A percentile compares a stretch with the other conserved stretches of the same genome.
phyloP scores from a whole-genome alignment of 2,113 vertebrate species.

The Leucoraja erinaceus region DNA sequence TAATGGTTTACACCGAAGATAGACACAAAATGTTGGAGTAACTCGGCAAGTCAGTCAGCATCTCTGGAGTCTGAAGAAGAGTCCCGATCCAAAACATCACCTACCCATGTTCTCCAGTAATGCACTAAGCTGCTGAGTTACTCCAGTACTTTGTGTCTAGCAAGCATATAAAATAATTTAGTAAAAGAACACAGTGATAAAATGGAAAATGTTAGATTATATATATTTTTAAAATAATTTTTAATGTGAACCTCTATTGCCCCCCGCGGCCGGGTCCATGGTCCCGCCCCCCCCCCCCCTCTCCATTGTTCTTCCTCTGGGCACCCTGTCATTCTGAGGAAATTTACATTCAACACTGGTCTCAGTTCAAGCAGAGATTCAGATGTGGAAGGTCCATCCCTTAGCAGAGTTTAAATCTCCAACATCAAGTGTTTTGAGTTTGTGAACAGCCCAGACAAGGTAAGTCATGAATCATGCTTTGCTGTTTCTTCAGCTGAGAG shows the following conservation, averaged over 20 bases:
- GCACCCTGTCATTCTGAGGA: neutral
- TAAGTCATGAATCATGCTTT: neutral
- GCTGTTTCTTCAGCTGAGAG: slow-evolving; percentile 47
- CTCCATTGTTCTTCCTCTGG: too few species aligned
- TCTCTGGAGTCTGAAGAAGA: too few species aligned
- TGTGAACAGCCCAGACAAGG: neutral
- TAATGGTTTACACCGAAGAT: too few species aligned
- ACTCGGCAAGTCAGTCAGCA: too few species aligned
- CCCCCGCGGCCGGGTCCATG: too few species aligned
- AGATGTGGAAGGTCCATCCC: neutral
- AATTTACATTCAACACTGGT: too few species aligned
- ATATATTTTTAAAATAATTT: neutral
- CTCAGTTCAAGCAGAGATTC: neutral
- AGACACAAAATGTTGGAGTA: too few species aligned
- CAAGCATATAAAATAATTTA: neutral
- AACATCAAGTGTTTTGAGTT: neutral
- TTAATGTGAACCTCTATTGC: too few species aligned
- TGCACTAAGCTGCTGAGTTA: too few species aligned
- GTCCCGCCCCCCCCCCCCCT: too few species aligned
- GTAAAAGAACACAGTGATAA: neutral
- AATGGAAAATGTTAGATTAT: neutral
- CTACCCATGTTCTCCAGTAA: too few species aligned
- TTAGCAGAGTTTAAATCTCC: neutral
- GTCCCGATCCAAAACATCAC: too few species aligned
- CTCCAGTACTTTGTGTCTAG: neutral